Evolutionary conservation across 2,888 invertebrate species (phyloP).

Genomic region (Eucera pruinosa): DNA sequence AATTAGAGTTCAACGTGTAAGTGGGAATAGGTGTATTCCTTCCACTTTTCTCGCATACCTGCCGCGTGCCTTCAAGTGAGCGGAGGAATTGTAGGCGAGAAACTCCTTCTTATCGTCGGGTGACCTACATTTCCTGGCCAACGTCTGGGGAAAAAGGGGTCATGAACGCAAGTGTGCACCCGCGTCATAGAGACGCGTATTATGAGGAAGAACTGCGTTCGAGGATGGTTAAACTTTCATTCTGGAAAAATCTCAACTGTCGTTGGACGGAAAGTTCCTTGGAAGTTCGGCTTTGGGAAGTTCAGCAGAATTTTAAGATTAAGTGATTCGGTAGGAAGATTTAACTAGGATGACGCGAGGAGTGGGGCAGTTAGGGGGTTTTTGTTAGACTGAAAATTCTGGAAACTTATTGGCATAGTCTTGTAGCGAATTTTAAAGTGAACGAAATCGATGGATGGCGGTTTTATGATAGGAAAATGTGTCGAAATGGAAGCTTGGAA

Average conservation of each 20-base stretch:
- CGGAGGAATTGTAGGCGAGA: constrained; percentile 47
- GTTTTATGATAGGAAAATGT: too few species aligned
- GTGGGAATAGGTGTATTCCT: too few species aligned
- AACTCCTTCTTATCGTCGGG: constrained; percentile 49
- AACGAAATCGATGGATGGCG: too few species aligned
- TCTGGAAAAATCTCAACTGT: not conserved
- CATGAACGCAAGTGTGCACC: constrained; percentile 24
- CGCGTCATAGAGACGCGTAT: constrained; percentile 26
- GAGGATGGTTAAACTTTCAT: constrained; percentile 28
- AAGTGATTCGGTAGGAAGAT: not conserved
- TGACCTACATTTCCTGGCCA: constrained; percentile 69
- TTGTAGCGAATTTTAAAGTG: too few species aligned
- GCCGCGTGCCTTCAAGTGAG: too few species aligned
- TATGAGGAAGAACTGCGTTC: constrained; percentile 5
- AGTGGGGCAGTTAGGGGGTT: too few species aligned
- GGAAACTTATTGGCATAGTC: too few species aligned
- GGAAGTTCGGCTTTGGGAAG: not conserved
- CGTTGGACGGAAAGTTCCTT: not conserved
- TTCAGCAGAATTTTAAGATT: not conserved
- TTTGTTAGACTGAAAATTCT: too few species aligned
- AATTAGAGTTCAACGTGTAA: too few species aligned
- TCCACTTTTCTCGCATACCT: too few species aligned
- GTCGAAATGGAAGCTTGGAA: too few species aligned
- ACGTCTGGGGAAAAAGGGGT: constrained; percentile 40
- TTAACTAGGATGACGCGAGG: too few species aligned